Evolutionary conservation across 2,113 vertebrate species (phyloP).

Genomic region (Holacanthus passer): DNA sequence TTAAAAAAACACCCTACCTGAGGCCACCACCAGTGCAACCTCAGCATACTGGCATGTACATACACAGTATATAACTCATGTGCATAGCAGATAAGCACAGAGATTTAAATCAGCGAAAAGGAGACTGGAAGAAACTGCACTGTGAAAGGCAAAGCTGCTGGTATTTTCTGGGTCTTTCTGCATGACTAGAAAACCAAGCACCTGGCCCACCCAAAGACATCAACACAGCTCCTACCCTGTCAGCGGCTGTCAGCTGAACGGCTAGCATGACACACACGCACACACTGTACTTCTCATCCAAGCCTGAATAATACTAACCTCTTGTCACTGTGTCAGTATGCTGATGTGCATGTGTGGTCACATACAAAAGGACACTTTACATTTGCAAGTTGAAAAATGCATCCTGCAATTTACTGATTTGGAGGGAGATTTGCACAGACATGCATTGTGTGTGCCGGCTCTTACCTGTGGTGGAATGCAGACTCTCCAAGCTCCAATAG

Average conservation of each 20-base stretch:
- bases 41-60: not conserved
- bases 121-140: not conserved
- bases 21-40: not conserved
- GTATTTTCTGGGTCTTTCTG: conserved; percentile 27
- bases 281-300: not conserved
- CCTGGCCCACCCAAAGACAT: conserved; percentile 48
- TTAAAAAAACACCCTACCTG: not conserved
- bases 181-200: not conserved
- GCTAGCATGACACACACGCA: conserved; percentile 18
- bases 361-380: not conserved
- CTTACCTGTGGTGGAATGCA: conserved; percentile 94
- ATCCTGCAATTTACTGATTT: not conserved
- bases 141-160: not conserved
- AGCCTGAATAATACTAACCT: conserved; percentile 7
- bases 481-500: conserved; percentile 97
- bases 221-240: conserved; percentile 5
- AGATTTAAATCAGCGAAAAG: not conserved
- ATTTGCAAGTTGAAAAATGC: not conserved
- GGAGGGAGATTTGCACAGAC: not conserved
- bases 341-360: conserved; percentile 1
- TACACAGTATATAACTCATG: not conserved
- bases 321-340: conserved; percentile 14
- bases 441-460: not conserved
- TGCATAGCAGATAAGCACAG: not conserved
- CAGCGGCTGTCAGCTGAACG: conserved; percentile 38